Evolutionary conservation across 2,797 vertebrate species (phyloP).

Genomic region (Xenops minutus): DNA sequence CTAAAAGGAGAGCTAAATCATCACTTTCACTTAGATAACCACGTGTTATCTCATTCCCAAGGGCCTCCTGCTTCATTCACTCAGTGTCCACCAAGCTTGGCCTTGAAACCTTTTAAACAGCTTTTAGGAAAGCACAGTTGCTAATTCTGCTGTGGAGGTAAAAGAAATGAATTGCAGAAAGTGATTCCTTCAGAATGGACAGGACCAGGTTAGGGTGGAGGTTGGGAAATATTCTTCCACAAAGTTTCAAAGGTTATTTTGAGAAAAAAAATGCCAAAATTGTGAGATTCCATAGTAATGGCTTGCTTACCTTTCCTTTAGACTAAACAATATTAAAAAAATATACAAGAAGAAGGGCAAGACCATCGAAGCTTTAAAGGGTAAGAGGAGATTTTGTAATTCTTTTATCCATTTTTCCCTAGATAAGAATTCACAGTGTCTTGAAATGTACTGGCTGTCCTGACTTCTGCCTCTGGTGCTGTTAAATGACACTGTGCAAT

Average conservation of each 20-base stretch:
- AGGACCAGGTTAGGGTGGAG: background rate
- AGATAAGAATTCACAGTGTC: background rate
- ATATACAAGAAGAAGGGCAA: conserved; percentile 80
- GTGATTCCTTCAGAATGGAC: background rate
- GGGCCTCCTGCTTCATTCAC: background rate
- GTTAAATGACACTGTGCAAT: background rate
- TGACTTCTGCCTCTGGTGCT: background rate
- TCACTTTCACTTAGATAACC: background rate
- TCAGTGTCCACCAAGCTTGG: background rate
- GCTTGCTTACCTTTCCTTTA: conserved; percentile 59
- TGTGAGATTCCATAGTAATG: background rate
- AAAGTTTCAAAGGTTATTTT: background rate
- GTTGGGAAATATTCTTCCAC: background rate
- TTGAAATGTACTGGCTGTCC: background rate
- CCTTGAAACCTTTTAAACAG: background rate
- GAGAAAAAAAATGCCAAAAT: background rate
- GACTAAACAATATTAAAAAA: conserved; percentile 87
- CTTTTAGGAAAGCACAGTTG: background rate
- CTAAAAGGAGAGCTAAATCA: background rate
- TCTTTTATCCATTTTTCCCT: background rate
- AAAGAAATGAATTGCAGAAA: accelerated
- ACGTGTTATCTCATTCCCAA: background rate
- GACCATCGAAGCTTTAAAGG: conserved; percentile 84
- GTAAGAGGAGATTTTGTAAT: conserved; percentile 67
- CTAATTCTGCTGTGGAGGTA: background rate